Conservation (phyloP, 2,888 invertebrate species). For the Pimpla rufipes region DNA sequence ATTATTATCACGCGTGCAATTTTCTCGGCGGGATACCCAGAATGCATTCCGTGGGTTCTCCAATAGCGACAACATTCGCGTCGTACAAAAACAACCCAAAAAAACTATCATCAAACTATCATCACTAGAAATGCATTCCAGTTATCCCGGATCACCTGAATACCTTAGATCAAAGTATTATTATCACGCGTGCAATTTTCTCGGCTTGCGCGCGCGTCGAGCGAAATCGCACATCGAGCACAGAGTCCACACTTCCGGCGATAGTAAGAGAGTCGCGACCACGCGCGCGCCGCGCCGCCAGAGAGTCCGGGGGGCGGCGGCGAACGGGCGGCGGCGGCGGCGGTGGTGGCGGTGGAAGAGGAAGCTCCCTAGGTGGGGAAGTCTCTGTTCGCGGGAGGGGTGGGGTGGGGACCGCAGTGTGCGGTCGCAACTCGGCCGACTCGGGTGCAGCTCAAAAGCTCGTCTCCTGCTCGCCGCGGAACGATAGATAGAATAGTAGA, state of each 20-base stretch:
- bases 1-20: too few species aligned
- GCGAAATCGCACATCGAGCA: slow-evolving; percentile 36
- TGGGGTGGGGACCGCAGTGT: slow-evolving; percentile 80
- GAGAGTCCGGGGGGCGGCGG: slow-evolving; percentile 21
- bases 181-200: too few species aligned
- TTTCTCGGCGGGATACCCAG: too few species aligned
- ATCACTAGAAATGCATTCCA: too few species aligned
- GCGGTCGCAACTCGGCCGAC: slow-evolving; percentile 80
- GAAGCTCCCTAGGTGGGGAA: slow-evolving; percentile 66
- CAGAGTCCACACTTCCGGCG: slow-evolving; percentile 51
- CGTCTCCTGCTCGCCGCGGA: slow-evolving; percentile 61
- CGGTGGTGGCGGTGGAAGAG: slow-evolving; percentile 68
- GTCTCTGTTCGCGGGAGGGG: slow-evolving; percentile 63
- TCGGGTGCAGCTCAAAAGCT: slow-evolving; percentile 75
- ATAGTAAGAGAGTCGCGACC: slow-evolving; percentile 23
- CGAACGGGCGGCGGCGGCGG: slow-evolving; percentile 41
- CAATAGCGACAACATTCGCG: too few species aligned
- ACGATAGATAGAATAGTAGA: slow-evolving; percentile 50
- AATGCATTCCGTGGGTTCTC: too few species aligned
- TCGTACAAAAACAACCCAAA: too few species aligned
- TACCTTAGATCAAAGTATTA: too few species aligned
- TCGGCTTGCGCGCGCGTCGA: slow-evolving; percentile 7
- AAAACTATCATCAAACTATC: too few species aligned
- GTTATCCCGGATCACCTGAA: too few species aligned
- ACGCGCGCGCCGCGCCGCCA: neutral